Percentiles rank a stretch among this genome's conserved stretches.
These are phyloP conservation scores for Ochotona princeps DNA, from an alignment of 2,113 vertebrate genomes.

Conservation along the genomic window DNA sequence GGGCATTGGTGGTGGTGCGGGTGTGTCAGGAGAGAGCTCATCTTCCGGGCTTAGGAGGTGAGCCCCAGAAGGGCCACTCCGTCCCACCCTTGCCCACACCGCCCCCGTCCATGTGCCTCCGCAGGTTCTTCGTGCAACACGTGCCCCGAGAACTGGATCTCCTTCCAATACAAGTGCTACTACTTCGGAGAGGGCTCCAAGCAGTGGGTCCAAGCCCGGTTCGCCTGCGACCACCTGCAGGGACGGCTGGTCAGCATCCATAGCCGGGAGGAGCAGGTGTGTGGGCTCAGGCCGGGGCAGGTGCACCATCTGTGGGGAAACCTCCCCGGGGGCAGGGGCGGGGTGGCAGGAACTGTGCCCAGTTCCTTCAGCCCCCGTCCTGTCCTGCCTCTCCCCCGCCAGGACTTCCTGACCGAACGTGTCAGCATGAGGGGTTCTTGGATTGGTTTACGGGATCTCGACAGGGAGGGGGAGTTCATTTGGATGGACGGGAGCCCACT, in stretches of 20 bases:
- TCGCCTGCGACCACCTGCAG: background rate
- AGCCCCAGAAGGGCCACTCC: too few relatives aligned
- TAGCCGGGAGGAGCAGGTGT: constrained; percentile 73
- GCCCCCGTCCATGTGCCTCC: background rate
- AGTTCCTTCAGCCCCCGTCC: background rate
- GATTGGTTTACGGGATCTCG: constrained; percentile 74
- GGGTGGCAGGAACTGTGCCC: background rate
- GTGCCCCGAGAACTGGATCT: constrained; percentile 69
- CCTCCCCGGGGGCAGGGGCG: background rate
- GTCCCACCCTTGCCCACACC: background rate
- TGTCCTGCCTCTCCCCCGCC: background rate
- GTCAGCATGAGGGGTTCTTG: constrained; percentile 46
- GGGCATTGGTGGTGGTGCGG: background rate
- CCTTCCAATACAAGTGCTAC: constrained; percentile 77
- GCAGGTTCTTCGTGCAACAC: constrained; percentile 58
- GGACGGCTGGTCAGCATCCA: constrained; percentile 74
- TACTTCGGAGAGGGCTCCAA: constrained; percentile 54
- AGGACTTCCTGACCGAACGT: constrained; percentile 62
- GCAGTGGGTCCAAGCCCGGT: constrained; percentile 68
- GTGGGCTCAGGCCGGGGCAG: too few relatives aligned
- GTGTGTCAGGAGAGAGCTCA: too few relatives aligned
- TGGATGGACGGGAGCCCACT: constrained; percentile 69
- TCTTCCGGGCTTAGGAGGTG: background rate
- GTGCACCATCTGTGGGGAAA: fast-evolving
- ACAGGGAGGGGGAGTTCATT: constrained; percentile 53